Base-by-base conservation (phyloP, 2,888 invertebrate genomes). In the Cepaea hortensis region DNA sequence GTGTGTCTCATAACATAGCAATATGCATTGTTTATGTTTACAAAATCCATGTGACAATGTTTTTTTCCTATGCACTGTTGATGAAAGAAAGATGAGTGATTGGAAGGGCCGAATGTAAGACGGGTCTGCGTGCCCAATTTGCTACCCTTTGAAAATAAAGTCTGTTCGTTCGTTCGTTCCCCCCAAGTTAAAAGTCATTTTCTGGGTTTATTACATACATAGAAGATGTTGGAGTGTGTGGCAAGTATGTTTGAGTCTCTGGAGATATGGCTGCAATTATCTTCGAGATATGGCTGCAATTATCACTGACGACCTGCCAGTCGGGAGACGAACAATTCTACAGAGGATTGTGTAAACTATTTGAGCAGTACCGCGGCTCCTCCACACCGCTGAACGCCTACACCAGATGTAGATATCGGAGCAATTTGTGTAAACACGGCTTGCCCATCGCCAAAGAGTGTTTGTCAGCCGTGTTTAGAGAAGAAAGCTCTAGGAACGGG, bases 351-450 rank as follows among this genome's bases (percentile, higher is more conserved):
- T 23, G 20, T 81, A 35, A 65, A 81, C 55, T 55, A 62, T 11
- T 62, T 62, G 23, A 81, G 80, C 15, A 81, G 61, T 13, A 62
- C 35, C 70, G 50, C 23, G 83, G 61, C 9, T 83, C 61, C 83
- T 61, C 18, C 76, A 55, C 62, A 62, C 46, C 62, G 62, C 4
- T 46, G 46, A 65, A n/a, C 13, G 65, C 84, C 73, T 76, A 76
- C 76, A 62, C 46, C 76, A 35, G 76, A 65, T 84, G 75, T 46
- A 46, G 84, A 76, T 84, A 84, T 84, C 76, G 23, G 62, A 76
- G 76, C 62, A 62, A 65, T 76, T 84, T 76, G 75, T 84, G 76
- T 84, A 84, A 84, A 84, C 84, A 84, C 48, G n/a, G 65, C 46
- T 15, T 48, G 20, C 23, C 62, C n/a, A 76, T 76, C 76, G 84